Evolutionary conservation across 2,888 invertebrate species (phyloP), one percentile per base, ranked within the genome.

Genomic region (Pediacus dermestoides): DNA sequence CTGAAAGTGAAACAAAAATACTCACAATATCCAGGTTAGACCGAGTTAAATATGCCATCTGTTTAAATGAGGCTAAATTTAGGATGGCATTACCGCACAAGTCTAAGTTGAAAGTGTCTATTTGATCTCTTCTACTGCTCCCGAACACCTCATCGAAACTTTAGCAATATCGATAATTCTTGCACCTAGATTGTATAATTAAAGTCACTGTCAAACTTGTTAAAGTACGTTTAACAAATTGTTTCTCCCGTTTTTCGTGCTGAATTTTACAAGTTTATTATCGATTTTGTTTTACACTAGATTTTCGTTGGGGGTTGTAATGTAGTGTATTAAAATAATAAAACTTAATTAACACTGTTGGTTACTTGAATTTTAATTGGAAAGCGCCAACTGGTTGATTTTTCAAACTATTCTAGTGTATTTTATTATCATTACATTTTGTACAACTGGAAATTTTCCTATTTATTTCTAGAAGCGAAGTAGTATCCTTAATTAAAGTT

Each of bases 161-260:
- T 37, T 37, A 8, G 37, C 22, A 37, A 37, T 37, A 37, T 37
- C 37, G 30, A 37, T 30, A 37, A 37, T 30, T 37, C 22, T 23
- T 14, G 21, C 21, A 18, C 6, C 21, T n/a, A 18, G n/a, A 18
- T n/a, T 18, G 21, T n/a, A 18, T 18, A 18, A 18, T 18, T 18
- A 18, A 18, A 18, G 21, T 18, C 6, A 18, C 21, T 18, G 21
- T 18, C 21, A 18, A 18, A 18, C 6, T 18, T 6, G 21, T n/a
- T 18, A 6, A n/a, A n/a, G 6, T 7, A 18, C 21, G 6, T 18
- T n/a, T 18, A 18, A 18, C 21, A 18, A 18, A 18, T 18, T 18
- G 21, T 18, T 18, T 18, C 6, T 7, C 6, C n/a, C n/a, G 6
- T 18, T 18, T 7, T 18, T 7, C n/a, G 6, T 7, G 21, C n/a